Evolutionary conservation across 30 jellyfish, hydroid and myxozoan species (phyloP).

Genomic region (Aurelia sp.): DNA sequence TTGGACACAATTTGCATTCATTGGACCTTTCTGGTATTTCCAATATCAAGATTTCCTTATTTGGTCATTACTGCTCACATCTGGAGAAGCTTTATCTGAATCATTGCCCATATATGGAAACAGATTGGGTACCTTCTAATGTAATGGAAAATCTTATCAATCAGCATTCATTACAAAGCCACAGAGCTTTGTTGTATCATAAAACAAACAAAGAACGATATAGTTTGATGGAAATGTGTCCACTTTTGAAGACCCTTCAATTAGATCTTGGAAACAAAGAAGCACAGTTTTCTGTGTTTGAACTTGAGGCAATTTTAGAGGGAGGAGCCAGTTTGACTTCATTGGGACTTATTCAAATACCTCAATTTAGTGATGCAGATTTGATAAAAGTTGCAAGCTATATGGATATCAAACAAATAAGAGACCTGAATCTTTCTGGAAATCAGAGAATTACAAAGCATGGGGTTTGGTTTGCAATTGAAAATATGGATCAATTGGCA

Average conservation of each 20-base stretch:
- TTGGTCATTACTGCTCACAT: slow-evolving; percentile 54
- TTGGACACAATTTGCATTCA: slow-evolving; percentile 50
- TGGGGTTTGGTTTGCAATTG: slow-evolving; percentile 62
- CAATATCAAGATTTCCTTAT: slow-evolving; percentile 11
- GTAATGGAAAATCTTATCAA: not conserved
- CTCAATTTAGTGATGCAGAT: slow-evolving; percentile 39
- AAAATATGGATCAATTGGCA: slow-evolving; percentile 12
- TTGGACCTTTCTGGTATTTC: slow-evolving; percentile 59
- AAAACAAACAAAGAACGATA: slow-evolving; percentile 14
- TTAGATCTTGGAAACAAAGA: slow-evolving; percentile 25
- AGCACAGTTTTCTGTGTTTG: slow-evolving; percentile 18
- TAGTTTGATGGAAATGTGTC: slow-evolving; percentile 52
- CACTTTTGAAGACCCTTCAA: slow-evolving; percentile 38
- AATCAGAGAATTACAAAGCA: slow-evolving; percentile 35
- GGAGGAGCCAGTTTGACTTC: slow-evolving; percentile 19
- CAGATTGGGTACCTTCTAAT: slow-evolving; percentile 57
- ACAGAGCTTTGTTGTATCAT: slow-evolving; percentile 3
- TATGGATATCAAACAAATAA: slow-evolving; percentile 6
- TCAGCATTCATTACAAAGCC: slow-evolving; percentile 6
- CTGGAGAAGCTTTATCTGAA: slow-evolving; percentile 58
- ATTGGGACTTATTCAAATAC: slow-evolving; percentile 34
- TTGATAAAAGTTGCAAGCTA: slow-evolving; percentile 4
- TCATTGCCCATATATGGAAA: slow-evolving; percentile 53
- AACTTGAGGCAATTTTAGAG: slow-evolving; percentile 36
- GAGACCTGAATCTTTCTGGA: slow-evolving; percentile 48